Evolutionary conservation across 2,113 vertebrate genomes (phyloP).

Genomic region (Chloropsis hardwickii): DNA sequence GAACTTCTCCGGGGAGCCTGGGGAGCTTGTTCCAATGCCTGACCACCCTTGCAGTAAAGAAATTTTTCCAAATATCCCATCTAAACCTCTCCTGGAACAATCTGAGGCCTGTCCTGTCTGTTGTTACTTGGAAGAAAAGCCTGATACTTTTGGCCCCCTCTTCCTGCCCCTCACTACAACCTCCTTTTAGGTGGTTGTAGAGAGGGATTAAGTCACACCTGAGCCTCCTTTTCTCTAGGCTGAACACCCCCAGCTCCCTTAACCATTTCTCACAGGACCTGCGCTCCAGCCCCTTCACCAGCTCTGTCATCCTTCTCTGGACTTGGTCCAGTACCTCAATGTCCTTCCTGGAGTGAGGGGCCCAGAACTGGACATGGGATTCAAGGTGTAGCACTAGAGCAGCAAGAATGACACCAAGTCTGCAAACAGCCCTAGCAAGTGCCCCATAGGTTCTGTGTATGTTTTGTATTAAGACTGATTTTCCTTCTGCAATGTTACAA

Average conservation of each 20-base stretch:
- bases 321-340: neutral
- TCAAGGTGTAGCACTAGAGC: neutral
- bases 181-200: neutral
- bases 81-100: neutral
- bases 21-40: neutral
- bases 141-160: fast-evolving
- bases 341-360: neutral
- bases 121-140: neutral
- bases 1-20: neutral
- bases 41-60: neutral
- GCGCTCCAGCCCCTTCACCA: neutral
- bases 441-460: neutral
- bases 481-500: neutral
- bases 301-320: neutral
- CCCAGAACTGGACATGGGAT: neutral
- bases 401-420: neutral
- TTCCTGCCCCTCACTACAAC: neutral
- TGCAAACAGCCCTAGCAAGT: neutral
- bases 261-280: neutral
- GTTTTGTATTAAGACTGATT: neutral
- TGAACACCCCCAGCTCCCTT: neutral
- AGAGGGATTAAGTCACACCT: neutral
- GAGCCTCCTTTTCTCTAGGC: neutral
- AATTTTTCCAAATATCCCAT: neutral
- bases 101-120: neutral